Evolutionary conservation across 37 sponge, comb jelly and placozoan species (phyloP).

Genomic region (Lycopodina hypogea): DNA sequence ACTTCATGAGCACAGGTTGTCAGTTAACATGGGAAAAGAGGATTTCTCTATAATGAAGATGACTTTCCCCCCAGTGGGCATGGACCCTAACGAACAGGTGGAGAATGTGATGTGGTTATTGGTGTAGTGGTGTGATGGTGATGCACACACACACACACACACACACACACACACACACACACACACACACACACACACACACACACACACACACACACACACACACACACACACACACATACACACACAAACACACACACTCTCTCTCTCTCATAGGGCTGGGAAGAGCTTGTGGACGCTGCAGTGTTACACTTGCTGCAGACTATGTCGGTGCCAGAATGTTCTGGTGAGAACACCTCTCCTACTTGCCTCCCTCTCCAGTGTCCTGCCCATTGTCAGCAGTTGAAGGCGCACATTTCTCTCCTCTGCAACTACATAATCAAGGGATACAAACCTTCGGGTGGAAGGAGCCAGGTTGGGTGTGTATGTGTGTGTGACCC

Average conservation of each 20-base stretch:
- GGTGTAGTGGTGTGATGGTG: not conserved
- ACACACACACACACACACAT: too few species aligned
- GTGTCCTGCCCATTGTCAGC: slow-evolving; percentile 68
- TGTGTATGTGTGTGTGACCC: too few species aligned
- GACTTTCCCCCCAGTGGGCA: slow-evolving; percentile 10
- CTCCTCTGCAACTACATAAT: slow-evolving; percentile 78
- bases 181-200: too few species aligned
- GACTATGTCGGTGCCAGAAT: slow-evolving; percentile 73
- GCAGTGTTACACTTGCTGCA: slow-evolving; percentile 74
- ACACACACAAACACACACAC: not conserved
- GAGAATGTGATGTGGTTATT: not conserved
- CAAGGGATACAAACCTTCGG: slow-evolving; percentile 68
- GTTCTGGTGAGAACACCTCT: slow-evolving; percentile 45
- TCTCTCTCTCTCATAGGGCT: slow-evolving; percentile 37
- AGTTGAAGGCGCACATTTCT: slow-evolving; percentile 90
- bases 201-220: too few species aligned
- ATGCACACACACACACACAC: too few species aligned
- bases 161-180: too few species aligned
- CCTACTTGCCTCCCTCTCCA: slow-evolving; percentile 30
- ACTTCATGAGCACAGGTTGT: too few species aligned
- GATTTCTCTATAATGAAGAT: slow-evolving; percentile 19
- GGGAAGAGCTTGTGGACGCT: slow-evolving; percentile 70
- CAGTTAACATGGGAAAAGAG: slow-evolving; percentile 17
- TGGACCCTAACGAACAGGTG: not conserved
- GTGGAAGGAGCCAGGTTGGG: slow-evolving; percentile 6